Percentiles rank a stretch among this genome's conserved stretches.
Evolutionary conservation across 2,888 invertebrate genomes (phyloP).

Genomic region (Dolichomitus sp.): DNA sequence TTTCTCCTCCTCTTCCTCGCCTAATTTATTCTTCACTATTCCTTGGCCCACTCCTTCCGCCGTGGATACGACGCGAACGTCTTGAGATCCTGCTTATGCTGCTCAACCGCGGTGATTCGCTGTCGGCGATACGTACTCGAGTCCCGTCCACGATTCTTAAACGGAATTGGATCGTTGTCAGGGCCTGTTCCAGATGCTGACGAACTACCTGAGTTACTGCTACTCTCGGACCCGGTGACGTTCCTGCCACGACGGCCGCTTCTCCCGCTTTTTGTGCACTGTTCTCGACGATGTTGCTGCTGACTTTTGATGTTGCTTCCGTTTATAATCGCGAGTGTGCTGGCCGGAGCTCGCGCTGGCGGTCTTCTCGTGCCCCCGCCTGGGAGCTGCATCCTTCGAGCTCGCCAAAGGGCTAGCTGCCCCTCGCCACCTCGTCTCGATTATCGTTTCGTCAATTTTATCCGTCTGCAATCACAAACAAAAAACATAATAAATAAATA

Average conservation of each 20-base stretch:
- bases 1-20: constrained; percentile 72
- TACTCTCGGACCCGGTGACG: constrained; percentile 65
- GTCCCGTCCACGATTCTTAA: constrained; percentile 78
- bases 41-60: constrained; percentile 82
- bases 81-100: constrained; percentile 75
- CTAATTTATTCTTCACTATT: constrained; percentile 81
- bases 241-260: constrained; percentile 73
- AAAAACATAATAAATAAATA: constrained; percentile 18
- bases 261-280: constrained; percentile 66
- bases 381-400: constrained; percentile 86
- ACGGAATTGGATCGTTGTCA: constrained; percentile 77
- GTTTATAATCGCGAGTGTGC: constrained; percentile 79
- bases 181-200: constrained; percentile 69
- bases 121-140: constrained; percentile 79
- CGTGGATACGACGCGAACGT: constrained; percentile 82
- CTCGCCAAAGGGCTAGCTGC: constrained; percentile 85
- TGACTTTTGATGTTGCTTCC: constrained; percentile 77
- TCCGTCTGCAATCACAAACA: constrained; percentile 73
- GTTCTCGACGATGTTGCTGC: constrained; percentile 73
- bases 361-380: constrained; percentile 85
- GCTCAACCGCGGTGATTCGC: constrained; percentile 76
- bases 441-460: constrained; percentile 78
- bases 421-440: constrained; percentile 85
- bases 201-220: constrained; percentile 70
- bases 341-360: constrained; percentile 82